These are phyloP conservation scores for Pachyuromys duprasi DNA, from an alignment of 2,797 vertebrate species.

Conservation along the genomic window DNA sequence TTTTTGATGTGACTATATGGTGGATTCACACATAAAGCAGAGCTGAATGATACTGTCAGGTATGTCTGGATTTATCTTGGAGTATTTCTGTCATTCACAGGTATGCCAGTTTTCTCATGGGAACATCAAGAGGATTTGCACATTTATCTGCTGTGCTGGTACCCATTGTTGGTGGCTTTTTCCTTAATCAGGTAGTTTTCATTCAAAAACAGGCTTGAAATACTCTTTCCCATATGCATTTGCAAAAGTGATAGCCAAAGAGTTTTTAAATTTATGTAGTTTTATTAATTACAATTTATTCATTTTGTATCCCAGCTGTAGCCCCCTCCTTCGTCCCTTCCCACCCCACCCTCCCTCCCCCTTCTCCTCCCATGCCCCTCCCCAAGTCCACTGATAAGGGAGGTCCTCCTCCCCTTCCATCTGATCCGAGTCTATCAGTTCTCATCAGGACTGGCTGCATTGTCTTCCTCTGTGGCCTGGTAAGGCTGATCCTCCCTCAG, in stretches of 20 bases:
- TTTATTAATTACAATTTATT: no score
- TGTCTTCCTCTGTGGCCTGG: no score
- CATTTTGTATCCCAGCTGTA: no score
- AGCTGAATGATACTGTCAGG: background rate
- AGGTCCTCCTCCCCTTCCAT: no score
- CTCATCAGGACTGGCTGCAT: no score
- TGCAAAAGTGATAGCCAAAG: background rate
- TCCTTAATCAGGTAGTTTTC: slow-evolving; percentile 64
- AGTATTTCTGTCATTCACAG: slow-evolving; percentile 52
- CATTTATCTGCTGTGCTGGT: background rate
- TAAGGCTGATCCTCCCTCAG: no score
- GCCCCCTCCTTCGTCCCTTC: no score
- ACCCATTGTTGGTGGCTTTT: slow-evolving; percentile 49
- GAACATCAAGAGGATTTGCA: slow-evolving; percentile 20
- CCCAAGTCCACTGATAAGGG: no score
- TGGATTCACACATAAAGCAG: background rate
- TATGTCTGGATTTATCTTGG: slow-evolving; percentile 1
- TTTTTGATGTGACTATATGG: background rate
- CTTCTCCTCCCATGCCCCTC: no score
- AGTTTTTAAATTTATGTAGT: no score
- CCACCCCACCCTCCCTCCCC: no score
- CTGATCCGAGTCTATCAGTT: no score
- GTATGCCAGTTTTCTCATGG: slow-evolving; percentile 61
- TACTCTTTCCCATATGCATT: background rate
- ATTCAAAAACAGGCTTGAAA: background rate